phyloP scores from a whole-genome alignment of 2,113 vertebrate genomes.

The Mungos mungo region DNA sequence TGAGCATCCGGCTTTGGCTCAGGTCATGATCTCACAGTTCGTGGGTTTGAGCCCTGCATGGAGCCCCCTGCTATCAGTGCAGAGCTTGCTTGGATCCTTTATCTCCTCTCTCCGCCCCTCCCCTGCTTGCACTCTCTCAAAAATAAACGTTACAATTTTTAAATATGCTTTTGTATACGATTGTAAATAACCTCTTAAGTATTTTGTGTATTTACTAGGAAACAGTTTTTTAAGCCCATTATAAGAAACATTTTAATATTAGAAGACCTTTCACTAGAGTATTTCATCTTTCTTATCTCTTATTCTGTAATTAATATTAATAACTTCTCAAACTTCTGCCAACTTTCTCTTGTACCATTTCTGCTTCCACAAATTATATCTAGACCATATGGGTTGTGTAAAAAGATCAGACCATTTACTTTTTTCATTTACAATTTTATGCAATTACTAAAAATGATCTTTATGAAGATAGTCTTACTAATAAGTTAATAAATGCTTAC shows the following conservation, averaged over 20 bases:
- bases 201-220: constrained; percentile 18
- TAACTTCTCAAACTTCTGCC: background rate
- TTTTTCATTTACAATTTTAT: background rate
- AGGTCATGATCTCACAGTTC: too few species aligned
- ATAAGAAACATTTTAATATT: background rate
- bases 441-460: background rate
- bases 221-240: background rate
- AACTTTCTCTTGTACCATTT: background rate
- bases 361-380: background rate
- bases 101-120: too few species aligned
- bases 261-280: background rate
- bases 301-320: background rate
- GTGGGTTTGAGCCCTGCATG: too few species aligned
- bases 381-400: background rate
- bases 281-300: background rate
- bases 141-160: background rate
- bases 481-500: background rate
- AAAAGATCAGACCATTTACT: background rate
- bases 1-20: too few species aligned
- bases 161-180: background rate
- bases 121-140: too few species aligned
- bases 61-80: too few species aligned
- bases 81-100: too few species aligned
- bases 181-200: background rate
- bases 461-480: background rate